Conservation (phyloP, 2,113 vertebrate genomes). For the Lontra canadensis region DNA sequence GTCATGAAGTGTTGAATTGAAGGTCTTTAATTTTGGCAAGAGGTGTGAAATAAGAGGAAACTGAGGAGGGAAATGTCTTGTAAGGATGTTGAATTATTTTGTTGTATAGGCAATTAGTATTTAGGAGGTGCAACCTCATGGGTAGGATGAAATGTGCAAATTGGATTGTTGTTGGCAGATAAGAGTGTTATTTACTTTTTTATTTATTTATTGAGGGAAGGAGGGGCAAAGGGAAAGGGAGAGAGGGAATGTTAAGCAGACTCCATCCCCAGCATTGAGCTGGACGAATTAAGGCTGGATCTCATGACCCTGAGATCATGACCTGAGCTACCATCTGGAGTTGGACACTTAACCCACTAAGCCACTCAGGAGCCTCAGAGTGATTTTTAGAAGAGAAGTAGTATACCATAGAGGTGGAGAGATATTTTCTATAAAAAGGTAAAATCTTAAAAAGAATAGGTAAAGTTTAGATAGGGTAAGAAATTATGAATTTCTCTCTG, state of each 20-base stretch:
- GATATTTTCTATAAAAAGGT: not conserved
- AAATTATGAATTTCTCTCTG: slow-evolving; percentile 16
- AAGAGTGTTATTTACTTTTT: not conserved
- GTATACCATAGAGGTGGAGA: not conserved
- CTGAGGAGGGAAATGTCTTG: not conserved
- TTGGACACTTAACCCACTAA: not conserved
- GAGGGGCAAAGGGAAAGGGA: not conserved
- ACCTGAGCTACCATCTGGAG: not conserved
- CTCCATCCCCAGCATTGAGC: not conserved
- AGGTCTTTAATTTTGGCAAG: not conserved
- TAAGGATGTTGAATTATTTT: not conserved
- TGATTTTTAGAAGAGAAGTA: not conserved
- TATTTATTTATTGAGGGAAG: not conserved
- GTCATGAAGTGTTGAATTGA: slow-evolving; percentile 15
- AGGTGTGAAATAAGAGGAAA: not conserved
- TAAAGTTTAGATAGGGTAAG: slow-evolving; percentile 30
- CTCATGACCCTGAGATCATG: not conserved
- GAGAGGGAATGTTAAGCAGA: not conserved
- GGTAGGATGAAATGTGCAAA: not conserved
- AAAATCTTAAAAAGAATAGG: not conserved
- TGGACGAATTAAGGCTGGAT: not conserved
- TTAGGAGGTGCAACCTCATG: not conserved
- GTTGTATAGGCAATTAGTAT: not conserved
- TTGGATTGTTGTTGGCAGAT: not conserved
- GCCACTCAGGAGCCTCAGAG: not conserved